Evolutionary conservation across 2,113 vertebrate species (phyloP).

Genomic region (Ctenodactylus gundi): DNA sequence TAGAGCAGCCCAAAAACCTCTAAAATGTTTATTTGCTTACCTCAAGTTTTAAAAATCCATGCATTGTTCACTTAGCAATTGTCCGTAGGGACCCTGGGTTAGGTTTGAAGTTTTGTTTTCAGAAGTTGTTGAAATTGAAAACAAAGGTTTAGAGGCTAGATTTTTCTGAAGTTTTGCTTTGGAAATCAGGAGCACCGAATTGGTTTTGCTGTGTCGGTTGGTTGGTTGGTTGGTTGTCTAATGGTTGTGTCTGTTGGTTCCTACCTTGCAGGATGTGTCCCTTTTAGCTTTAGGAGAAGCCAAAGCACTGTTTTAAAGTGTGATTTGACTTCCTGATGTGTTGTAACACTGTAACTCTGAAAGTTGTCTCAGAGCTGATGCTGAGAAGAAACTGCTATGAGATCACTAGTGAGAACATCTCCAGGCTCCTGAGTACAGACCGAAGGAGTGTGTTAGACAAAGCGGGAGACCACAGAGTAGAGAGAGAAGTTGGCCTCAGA

Average conservation of each 20-base stretch:
- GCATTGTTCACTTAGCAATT: slow-evolving; percentile 67
- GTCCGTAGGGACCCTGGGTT: not conserved
- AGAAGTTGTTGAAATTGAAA: slow-evolving; percentile 10
- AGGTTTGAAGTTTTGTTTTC: slow-evolving; percentile 48
- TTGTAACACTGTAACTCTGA: not conserved
- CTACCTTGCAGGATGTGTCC: not conserved
- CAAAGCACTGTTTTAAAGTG: slow-evolving; percentile 26
- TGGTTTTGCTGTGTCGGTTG: slow-evolving; percentile 38
- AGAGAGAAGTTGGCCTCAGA: slow-evolving; percentile 24
- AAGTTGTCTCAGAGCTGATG: not conserved
- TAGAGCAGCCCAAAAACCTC: slow-evolving; percentile 80
- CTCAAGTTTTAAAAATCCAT: slow-evolving; percentile 78
- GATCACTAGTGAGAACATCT: not conserved
- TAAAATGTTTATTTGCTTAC: slow-evolving; percentile 84
- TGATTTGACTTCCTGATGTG: not conserved
- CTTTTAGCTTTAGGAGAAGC: not conserved
- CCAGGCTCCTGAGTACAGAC: not conserved
- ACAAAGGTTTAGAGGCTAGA: not conserved
- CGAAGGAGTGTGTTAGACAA: not conserved
- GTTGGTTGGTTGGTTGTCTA: no score
- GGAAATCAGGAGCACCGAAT: not conserved
- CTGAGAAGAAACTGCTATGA: not conserved
- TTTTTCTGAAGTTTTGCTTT: slow-evolving; percentile 37
- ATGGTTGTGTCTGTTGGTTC: slow-evolving; percentile 2
- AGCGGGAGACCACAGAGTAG: not conserved